These are phyloP conservation scores for Setipinna tenuifilis DNA, from an alignment of 2,797 vertebrate genomes.

Conservation along the genomic window DNA sequence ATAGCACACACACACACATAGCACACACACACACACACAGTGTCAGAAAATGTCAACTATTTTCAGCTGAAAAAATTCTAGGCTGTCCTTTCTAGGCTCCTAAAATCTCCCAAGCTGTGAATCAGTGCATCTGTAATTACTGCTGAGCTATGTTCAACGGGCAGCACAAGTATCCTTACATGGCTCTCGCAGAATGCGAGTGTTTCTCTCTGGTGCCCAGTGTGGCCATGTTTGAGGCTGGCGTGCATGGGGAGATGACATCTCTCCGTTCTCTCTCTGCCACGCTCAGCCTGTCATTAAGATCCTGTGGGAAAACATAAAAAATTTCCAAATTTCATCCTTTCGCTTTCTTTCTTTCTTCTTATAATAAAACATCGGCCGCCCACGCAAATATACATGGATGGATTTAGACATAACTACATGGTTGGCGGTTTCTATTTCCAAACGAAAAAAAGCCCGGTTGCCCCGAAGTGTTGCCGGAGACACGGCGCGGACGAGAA, in stretches of 20 bases:
- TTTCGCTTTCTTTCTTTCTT: constrained; percentile 57
- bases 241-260: constrained; percentile 54
- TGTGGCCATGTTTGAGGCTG: constrained; percentile 37
- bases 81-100: constrained; percentile 28
- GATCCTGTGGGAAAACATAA: constrained; percentile 46
- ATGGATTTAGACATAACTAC: constrained; percentile 64
- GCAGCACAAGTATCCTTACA: constrained; percentile 48
- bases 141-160: constrained; percentile 42
- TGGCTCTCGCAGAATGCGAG: constrained; percentile 36
- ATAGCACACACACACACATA: constrained; percentile 6
- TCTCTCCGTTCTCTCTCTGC: constrained; percentile 29
- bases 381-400: constrained; percentile 63
- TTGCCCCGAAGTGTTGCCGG: constrained; percentile 31
- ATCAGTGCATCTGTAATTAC: constrained; percentile 49
- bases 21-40: constrained; percentile 29
- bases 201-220: constrained; percentile 27
- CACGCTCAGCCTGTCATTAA: constrained; percentile 62
- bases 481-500: constrained; percentile 13
- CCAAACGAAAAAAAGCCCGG: constrained; percentile 23
- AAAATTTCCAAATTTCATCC: constrained; percentile 58
- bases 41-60: not conserved
- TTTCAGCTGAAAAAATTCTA: not conserved
- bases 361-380: constrained; percentile 59
- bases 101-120: not conserved
- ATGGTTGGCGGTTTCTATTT: constrained; percentile 47